Conservation (phyloP, 2,888 invertebrate species). For the Acanthosoma haemorrhoidale region DNA sequence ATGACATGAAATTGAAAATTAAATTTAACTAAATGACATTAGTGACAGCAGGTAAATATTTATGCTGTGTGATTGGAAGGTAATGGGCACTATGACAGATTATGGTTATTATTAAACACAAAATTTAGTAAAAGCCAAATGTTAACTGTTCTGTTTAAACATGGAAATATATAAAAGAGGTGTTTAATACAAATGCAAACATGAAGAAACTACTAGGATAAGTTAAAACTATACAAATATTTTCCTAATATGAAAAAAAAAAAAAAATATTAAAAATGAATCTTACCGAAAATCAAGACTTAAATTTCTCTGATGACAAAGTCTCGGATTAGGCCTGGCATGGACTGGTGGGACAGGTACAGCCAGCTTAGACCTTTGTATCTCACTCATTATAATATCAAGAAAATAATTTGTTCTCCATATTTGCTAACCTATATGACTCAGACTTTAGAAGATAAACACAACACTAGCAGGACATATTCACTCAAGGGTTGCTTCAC, state of each 20-base stretch:
- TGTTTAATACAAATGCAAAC: too few relatives aligned
- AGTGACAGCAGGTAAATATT: background rate
- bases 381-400: conserved; percentile 38
- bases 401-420: conserved; percentile 14
- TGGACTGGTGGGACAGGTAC: conserved; percentile 53
- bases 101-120: background rate
- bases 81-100: background rate
- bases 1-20: too few relatives aligned
- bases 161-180: background rate
- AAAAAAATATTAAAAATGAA: background rate
- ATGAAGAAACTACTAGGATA: background rate
- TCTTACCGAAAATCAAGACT: conserved; percentile 80
- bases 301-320: conserved; percentile 78
- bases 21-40: too few relatives aligned
- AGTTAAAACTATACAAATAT: background rate
- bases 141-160: too few relatives aligned
- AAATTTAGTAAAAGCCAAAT: background rate
- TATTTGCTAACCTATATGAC: background rate
- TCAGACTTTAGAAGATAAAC: background rate
- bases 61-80: background rate
- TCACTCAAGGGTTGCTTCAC: background rate
- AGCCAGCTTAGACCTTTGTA: conserved; percentile 37
- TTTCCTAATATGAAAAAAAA: background rate
- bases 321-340: conserved; percentile 51
- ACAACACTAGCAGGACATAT: conserved; percentile 3